These are phyloP conservation scores for Pseudococcus longispinus DNA, from an alignment of 2,888 invertebrate genomes.

Conservation along the genomic window DNA sequence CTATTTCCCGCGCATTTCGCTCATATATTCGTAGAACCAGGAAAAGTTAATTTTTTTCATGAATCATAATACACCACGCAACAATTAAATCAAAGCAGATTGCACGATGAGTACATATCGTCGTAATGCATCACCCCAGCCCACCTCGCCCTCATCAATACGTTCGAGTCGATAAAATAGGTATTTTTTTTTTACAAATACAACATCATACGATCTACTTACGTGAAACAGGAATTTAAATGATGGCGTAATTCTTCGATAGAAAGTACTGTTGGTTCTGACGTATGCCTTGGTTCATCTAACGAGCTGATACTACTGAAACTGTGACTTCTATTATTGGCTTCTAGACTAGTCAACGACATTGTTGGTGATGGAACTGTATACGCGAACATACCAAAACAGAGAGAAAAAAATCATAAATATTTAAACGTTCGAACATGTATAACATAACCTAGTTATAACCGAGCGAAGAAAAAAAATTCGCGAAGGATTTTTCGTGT, in stretches of 20 bases:
- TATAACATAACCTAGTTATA: neutral
- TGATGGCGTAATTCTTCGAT: constrained; percentile 76
- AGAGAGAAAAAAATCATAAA: constrained; percentile 4
- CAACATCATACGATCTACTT: constrained; percentile 61
- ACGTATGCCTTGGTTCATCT: constrained; percentile 59
- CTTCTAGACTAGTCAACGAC: constrained; percentile 56
- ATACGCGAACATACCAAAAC: neutral
- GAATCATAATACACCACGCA: neutral
- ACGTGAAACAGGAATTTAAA: constrained; percentile 76
- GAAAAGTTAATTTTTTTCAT: constrained; percentile 13
- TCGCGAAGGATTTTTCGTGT: neutral
- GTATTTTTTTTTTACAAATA: neutral
- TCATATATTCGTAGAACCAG: neutral
- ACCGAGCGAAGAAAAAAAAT: neutral
- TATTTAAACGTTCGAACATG: neutral
- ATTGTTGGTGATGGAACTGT: constrained; percentile 57
- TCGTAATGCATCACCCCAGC: neutral
- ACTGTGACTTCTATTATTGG: constrained; percentile 59
- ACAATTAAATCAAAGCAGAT: neutral
- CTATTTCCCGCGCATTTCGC: neutral
- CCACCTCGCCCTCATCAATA: neutral
- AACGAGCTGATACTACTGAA: constrained; percentile 60
- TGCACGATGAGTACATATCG: neutral
- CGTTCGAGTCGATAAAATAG: neutral
- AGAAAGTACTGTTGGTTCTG: constrained; percentile 64